These are phyloP conservation scores for Drosophila setifemur DNA, from an alignment of 1,140 invertebrate genomes.

Conservation along the genomic window DNA sequence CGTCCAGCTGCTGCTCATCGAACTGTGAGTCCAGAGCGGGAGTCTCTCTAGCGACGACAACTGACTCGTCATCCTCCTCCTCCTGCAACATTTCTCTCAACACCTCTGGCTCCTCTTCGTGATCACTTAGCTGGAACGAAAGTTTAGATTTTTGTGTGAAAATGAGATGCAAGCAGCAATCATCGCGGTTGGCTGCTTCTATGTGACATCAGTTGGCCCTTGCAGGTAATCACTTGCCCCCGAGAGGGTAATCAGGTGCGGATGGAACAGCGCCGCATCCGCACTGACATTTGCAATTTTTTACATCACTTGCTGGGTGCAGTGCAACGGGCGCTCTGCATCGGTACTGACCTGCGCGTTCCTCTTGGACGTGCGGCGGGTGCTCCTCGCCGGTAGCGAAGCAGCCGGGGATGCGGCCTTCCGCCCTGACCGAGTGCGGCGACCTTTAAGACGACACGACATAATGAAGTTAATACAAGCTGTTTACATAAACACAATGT, in stretches of 20 bases:
- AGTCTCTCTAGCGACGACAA: neutral
- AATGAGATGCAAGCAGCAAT: neutral
- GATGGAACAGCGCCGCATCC: conserved; percentile 81
- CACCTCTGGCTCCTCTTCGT: conserved; percentile 46
- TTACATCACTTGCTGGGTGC: conserved; percentile 61
- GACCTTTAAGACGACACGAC: conserved; percentile 41
- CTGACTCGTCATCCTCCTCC: conserved; percentile 5
- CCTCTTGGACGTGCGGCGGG: conserved; percentile 62
- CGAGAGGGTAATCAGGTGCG: conserved; percentile 62
- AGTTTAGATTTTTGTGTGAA: neutral
- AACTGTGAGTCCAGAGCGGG: conserved; percentile 20
- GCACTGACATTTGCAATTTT: conserved; percentile 55
- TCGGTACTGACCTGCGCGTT: conserved; percentile 68
- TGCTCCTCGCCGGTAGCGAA: conserved; percentile 35
- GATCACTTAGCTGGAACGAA: conserved; percentile 58
- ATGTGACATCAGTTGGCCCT: conserved; percentile 81
- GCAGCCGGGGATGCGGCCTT: conserved; percentile 34
- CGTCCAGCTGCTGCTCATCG: conserved; percentile 50
- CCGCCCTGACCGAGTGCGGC: conserved; percentile 75
- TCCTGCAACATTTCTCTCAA: conserved; percentile 30
- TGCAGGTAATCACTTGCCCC: conserved; percentile 70
- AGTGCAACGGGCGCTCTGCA: neutral
- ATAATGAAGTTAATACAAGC: neutral
- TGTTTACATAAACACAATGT: conserved; percentile 17
- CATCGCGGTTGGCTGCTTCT: neutral